Conservation (phyloP, 2,113 vertebrate genomes). For the Aleadryas rufinucha region DNA sequence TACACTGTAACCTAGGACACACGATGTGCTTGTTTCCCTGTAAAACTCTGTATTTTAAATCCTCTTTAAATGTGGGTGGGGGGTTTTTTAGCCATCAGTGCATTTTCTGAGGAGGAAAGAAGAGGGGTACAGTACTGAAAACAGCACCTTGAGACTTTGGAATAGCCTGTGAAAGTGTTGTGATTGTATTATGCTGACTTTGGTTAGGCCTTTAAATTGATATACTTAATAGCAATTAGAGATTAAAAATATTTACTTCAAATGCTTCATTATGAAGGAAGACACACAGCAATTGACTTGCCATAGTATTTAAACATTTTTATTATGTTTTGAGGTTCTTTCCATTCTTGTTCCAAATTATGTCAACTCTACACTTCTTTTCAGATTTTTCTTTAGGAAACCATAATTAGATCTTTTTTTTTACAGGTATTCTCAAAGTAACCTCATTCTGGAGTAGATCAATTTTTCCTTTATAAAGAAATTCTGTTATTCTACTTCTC, state of each 20-base stretch:
- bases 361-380: background rate
- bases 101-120: background rate
- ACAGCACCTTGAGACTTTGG: background rate
- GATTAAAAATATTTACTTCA: background rate
- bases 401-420: background rate
- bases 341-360: background rate
- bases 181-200: background rate
- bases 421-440: background rate
- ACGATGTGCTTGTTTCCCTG: background rate
- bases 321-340: background rate
- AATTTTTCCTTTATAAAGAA: background rate
- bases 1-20: no score
- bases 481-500: background rate
- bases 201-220: background rate
- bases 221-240: background rate
- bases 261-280: background rate
- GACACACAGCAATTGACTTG: background rate
- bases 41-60: background rate
- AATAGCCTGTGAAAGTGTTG: background rate
- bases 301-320: background rate
- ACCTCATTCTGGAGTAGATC: background rate
- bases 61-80: background rate
- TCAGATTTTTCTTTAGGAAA: background rate
- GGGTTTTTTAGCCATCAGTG: background rate
- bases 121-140: background rate